Conservation (phyloP, 2,888 invertebrate genomes). For the Chloromyia formosa region DNA sequence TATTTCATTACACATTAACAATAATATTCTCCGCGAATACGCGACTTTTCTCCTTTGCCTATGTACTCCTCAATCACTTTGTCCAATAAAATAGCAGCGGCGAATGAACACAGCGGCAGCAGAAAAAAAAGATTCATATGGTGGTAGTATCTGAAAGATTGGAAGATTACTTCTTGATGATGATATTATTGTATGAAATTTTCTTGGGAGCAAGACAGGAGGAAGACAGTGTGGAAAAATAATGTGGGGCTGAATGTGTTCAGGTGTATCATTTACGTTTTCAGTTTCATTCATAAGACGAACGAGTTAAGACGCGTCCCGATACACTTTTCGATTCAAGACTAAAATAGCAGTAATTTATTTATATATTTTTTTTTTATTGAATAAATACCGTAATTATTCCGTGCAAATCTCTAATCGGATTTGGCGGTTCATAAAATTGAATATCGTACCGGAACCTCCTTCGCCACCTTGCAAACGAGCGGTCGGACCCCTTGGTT, state of each 20-base stretch:
- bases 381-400: neutral
- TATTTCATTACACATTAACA: constrained; percentile 35
- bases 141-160: constrained; percentile 17
- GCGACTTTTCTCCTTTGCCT: constrained; percentile 31
- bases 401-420: constrained; percentile 15
- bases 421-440: constrained; percentile 19
- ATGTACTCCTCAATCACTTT: neutral
- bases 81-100: too few species aligned
- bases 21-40: constrained; percentile 29
- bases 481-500: neutral
- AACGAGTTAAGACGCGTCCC: constrained; percentile 50
- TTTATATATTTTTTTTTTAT: constrained; percentile 6
- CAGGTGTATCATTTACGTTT: constrained; percentile 40
- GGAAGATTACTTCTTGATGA: constrained; percentile 40
- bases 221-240: constrained; percentile 23
- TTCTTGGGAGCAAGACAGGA: constrained; percentile 17
- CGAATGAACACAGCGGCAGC: neutral
- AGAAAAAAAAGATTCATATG: constrained; percentile 9
- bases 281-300: constrained; percentile 53
- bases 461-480: neutral
- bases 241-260: constrained; percentile 37
- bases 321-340: constrained; percentile 45
- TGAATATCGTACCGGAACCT: constrained; percentile 19
- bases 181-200: constrained; percentile 26
- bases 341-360: constrained; percentile 15